Base-by-base conservation (phyloP, 23 tunicate genomes). In the Styela plicata region DNA sequence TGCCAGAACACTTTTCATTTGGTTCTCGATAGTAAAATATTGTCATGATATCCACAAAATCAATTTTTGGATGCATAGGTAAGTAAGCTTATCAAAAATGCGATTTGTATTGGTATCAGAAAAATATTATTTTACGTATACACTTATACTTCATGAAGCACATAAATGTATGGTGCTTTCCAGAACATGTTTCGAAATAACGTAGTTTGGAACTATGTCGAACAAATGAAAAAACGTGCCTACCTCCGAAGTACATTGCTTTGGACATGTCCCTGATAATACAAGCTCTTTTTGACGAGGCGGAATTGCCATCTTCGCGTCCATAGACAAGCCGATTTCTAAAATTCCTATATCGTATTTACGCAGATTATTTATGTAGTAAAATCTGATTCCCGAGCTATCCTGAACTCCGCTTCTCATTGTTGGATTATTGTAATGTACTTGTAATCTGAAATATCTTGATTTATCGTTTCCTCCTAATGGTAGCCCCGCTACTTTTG, bases 371-470 rank as follows among this genome's bases (percentile, higher is more conserved):
- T 57, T 74, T 2, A 89, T 79, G 65, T 75, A 87, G 34, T 31
- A 84, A 73, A 92, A 87, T 27, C 77, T 63, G 17, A 92, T 80
- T 0, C 97, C 97, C 0, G 97, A 92, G 17, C 1, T 17, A 79
- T 92, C 97, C 3, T 64, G 34, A 52, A 87, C 34, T 10, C 74
- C 86, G 0, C 22, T 23, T 17, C 18, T 3, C 52, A 31, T 32
- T 2, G 74, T 16, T n/a, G 86, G 92, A 71, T 92, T 92, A 86
- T 92, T 87, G 86, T 92, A 92, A 65, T 92, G 97, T 3, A 92
- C 68, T 68, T 92, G 92, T 69, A 92, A 57, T 17, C 92, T 69
- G 24, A 92, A 83, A 74, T 66, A 92, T 24, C 74, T 70, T 2
- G 87, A 83, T 70, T 73, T 66, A 20, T 36, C 21, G 3, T 61